Evolutionary conservation across 2,888 invertebrate genomes (phyloP), one percentile per base, ranked within the genome.

Genomic region (Belgica antarctica): DNA sequence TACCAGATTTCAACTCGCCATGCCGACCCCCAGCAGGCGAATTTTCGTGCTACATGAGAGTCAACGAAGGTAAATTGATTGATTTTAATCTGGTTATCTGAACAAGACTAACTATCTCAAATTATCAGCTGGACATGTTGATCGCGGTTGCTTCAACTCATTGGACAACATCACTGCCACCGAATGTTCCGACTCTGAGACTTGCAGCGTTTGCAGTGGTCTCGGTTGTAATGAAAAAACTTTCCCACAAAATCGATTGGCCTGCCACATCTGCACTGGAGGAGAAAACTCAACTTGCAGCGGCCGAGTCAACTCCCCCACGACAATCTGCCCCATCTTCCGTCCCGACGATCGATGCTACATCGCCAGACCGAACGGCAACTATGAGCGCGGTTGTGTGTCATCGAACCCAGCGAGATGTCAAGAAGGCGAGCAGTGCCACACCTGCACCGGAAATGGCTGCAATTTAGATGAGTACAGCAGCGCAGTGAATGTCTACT

Each of bases 111-210:
- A 3, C 12, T 25, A 7, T 28, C 4, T 61, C 22, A 15, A 22
- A 12, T n/a, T 24, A 19, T 7, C 24, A 62, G 62, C 19, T n/a
- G 68, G 68, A 5, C 17, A 27, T 19, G 41, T 34, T 12, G 36
- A 68, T 52, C 28, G 68, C 12, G 68, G 68, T n/a, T 68, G 68
- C 25, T n/a, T 28, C 10, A 19, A 19, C 8, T 12, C 17, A 27
- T 31, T 68, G 15, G 19, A 4, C 1, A 17, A 28, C 3, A 8
- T 22, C 1, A 57, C 57, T 5, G 19, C 17, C 8, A 19, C 15
- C 22, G 62, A n/a, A 7, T 62, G 62, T 34, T 17, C n/a, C 2
- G 24, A 3, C n/a, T 19, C 31, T 12, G 62, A 36, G 34, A 62
- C 62, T 7, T 62, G 62, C n/a, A 7, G 34, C 8, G 2, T 62